A percentile compares a stretch with the other conserved stretches of the same genome.
phyloP scores from a whole-genome alignment of 2,888 invertebrate genomes.

The Athetis lepigone region DNA sequence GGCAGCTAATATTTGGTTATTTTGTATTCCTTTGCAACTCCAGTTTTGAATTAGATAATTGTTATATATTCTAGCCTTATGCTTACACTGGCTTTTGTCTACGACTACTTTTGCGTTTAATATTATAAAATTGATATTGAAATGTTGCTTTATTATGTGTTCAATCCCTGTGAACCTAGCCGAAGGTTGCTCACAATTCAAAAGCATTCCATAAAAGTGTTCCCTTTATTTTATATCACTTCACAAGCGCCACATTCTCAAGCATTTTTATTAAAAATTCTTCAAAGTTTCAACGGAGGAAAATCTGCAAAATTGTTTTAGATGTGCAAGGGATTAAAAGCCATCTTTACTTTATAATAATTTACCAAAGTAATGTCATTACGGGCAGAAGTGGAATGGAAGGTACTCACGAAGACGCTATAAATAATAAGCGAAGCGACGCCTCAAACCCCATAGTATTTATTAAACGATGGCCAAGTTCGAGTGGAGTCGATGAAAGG shows the following conservation, averaged over 20 bases:
- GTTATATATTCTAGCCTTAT: not conserved
- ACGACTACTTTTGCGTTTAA: too few relatives aligned
- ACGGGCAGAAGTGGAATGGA: slow-evolving; percentile 44
- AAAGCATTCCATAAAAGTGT: slow-evolving; percentile 14
- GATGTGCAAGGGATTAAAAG: slow-evolving; percentile 40
- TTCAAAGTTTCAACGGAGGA: slow-evolving; percentile 11
- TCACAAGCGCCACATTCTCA: slow-evolving; percentile 20
- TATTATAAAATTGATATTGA: too few relatives aligned
- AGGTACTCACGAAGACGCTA: slow-evolving; percentile 59
- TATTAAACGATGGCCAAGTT: slow-evolving; percentile 69
- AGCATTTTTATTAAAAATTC: slow-evolving; percentile 34
- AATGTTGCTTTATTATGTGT: not conserved
- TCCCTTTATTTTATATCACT: slow-evolving; percentile 9
- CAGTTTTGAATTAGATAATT: not conserved
- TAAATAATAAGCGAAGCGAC: slow-evolving; percentile 69
- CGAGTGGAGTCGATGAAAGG: slow-evolving; percentile 67
- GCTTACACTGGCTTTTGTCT: too few relatives aligned
- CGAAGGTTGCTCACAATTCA: slow-evolving; percentile 4
- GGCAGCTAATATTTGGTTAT: slow-evolving; percentile 1
- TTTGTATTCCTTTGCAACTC: not conserved
- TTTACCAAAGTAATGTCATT: slow-evolving; percentile 53
- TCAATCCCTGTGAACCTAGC: not conserved
- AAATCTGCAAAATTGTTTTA: slow-evolving; percentile 46
- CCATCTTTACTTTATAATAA: slow-evolving; percentile 33
- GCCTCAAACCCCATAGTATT: slow-evolving; percentile 68